Base-by-base conservation (phyloP, 2,113 vertebrate species). In the Scortum barcoo region DNA sequence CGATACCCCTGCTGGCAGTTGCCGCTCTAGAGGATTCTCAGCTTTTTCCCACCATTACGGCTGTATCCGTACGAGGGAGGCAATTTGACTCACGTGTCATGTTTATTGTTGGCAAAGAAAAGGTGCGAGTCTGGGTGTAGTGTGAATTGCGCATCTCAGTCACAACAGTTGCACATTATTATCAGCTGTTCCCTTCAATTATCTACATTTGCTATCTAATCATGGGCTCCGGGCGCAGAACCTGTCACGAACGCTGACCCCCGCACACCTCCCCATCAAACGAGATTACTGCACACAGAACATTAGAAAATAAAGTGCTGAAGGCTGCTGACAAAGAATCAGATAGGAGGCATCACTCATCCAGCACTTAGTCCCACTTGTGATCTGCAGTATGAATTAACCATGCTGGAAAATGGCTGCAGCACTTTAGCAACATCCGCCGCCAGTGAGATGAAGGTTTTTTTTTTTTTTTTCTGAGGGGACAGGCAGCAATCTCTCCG, bases 171-270 rank as follows among this genome's bases (percentile, higher is more conserved):
- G 81, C n/a, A 17, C 60, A 78, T 79, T 86, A 83, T 72, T 76
- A 79, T 68, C 28, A 38, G 53, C 82, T 79, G 61, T 69, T 76
- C 44, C 68, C 56, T 71, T 57, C 53, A 50, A 66, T 86, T 89
- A 88, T 91, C 76, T 20, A 38, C 63, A 85, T 89, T 72, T 12
- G 65, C 66, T 61, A 10, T 86, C 80, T 83, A 82, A 88, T 88
- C 44, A 75, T 33, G n/a, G 69, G 77, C 72, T 81, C 75, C 30
- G 6, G n/a, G 70, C 58, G 42, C 46, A 9, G 62, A 61, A 69
- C 78, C 61, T 61, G 72, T 76, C 58, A n/a, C 56, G 30, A 69
- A 33, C 4, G 17, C 57, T 54, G 44, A 46, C 53, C 36, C 36
- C 63, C 9, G n/a, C 57, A 26, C 33, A 19, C 56, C n/a, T 48